phyloP scores from a whole-genome alignment of 1,140 invertebrate species.

The Venustaconcha ellipsiformis region DNA sequence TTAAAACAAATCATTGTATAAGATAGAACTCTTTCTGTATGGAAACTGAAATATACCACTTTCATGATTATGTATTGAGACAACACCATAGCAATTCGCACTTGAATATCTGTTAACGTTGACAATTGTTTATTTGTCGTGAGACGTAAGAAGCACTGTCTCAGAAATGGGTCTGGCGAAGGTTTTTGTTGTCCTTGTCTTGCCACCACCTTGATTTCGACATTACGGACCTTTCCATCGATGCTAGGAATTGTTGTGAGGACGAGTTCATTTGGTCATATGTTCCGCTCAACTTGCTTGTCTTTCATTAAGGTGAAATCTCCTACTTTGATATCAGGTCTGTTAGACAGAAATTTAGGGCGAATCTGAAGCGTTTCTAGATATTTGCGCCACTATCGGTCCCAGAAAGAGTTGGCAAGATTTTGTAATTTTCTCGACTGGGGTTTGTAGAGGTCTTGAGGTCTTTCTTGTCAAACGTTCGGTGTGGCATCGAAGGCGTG shows the following conservation, averaged over 20 bases:
- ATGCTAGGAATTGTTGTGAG: background rate
- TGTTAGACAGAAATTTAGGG: slow-evolving; percentile 2
- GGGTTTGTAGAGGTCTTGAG: slow-evolving; percentile 2
- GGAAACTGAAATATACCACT: too few relatives aligned
- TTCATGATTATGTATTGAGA: too few relatives aligned
- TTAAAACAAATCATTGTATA: too few relatives aligned
- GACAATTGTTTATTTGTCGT: too few relatives aligned
- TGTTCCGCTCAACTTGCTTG: background rate
- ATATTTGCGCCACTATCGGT: slow-evolving; percentile 30
- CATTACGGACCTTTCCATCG: slow-evolving; percentile 15
- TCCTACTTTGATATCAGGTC: background rate
- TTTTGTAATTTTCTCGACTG: slow-evolving; percentile 26
- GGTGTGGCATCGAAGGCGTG: background rate
- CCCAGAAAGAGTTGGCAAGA: slow-evolving; percentile 20
- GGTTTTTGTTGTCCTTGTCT: background rate
- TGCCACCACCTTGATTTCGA: slow-evolving; percentile 3
- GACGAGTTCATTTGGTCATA: slow-evolving; percentile 1
- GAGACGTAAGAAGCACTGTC: background rate
- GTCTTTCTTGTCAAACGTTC: slow-evolving; percentile 3
- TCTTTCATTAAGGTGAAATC: slow-evolving; percentile 21
- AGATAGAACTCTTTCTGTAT: too few relatives aligned
- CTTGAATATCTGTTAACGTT: too few relatives aligned
- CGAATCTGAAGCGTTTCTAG: slow-evolving; percentile 14
- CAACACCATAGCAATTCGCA: too few relatives aligned
- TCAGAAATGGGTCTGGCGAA: background rate